phyloP scores from a whole-genome alignment of 2,113 vertebrate genomes.

The Podarcis raffonei region DNA sequence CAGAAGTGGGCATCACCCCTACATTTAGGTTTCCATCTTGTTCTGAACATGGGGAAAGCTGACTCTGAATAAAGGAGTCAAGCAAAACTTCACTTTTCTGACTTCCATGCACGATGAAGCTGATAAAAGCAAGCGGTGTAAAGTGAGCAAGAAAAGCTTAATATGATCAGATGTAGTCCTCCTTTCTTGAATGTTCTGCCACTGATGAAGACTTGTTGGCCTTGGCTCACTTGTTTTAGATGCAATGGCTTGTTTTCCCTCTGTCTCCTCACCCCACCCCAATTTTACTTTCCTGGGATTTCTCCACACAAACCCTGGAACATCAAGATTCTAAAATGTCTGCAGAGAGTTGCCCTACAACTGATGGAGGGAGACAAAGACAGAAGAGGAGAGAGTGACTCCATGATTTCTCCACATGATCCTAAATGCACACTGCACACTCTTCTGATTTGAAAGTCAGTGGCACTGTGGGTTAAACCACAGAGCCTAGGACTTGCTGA shows the following conservation, averaged over 20 bases:
- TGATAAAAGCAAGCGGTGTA: background rate
- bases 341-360: background rate
- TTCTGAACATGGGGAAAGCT: too few relatives aligned
- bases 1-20: background rate
- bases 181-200: background rate
- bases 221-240: background rate
- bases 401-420: too few relatives aligned
- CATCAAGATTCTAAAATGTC: background rate
- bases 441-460: too few relatives aligned
- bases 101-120: background rate
- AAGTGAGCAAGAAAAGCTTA: background rate
- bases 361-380: too few relatives aligned
- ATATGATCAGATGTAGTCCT: too few relatives aligned
- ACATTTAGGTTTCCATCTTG: background rate
- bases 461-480: too few relatives aligned
- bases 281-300: background rate
- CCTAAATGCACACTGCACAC: too few relatives aligned
- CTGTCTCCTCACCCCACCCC: too few relatives aligned
- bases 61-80: too few relatives aligned
- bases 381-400: too few relatives aligned
- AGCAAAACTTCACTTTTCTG: background rate
- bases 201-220: background rate
- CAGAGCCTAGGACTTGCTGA: too few relatives aligned
- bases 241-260: too few relatives aligned
- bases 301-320: background rate